phyloP scores from a whole-genome alignment of 64 coral and sea anemone genomes.

The Porites lutea region DNA sequence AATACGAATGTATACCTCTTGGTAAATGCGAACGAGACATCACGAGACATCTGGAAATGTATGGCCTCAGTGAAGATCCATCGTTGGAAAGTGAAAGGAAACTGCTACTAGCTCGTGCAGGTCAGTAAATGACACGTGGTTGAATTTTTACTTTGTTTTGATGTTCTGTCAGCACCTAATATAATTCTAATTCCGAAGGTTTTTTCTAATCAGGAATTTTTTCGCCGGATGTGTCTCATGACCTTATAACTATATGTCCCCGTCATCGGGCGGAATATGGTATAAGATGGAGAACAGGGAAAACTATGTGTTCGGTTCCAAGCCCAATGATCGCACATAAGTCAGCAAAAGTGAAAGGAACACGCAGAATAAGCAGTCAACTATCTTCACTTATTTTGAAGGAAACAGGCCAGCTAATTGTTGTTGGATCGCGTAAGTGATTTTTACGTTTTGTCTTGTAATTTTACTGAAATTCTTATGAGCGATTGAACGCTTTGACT shows the following conservation, averaged over 20 bases:
- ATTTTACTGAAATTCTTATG: too few species aligned
- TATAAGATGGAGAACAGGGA: constrained; percentile 32
- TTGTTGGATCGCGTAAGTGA: neutral
- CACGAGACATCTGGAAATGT: constrained; percentile 11
- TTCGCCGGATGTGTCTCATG: constrained; percentile 32
- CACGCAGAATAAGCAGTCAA: constrained; percentile 1
- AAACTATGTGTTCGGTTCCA: constrained; percentile 38
- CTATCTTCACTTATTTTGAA: constrained; percentile 9
- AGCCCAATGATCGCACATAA: neutral
- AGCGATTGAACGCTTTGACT: too few species aligned
- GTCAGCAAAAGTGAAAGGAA: constrained; percentile 21
- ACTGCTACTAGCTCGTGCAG: constrained; percentile 1
- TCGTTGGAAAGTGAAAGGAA: neutral
- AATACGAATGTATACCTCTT: neutral
- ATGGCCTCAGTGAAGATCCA: neutral
- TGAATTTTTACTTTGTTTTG: neutral
- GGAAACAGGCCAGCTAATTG: constrained; percentile 9
- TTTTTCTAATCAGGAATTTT: constrained; percentile 27
- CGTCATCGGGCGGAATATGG: constrained; percentile 31
- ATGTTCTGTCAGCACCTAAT: neutral
- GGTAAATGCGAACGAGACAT: neutral
- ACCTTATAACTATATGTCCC: constrained; percentile 35
- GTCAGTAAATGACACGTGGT: neutral
- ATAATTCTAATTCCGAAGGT: neutral
- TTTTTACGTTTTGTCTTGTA: neutral